Evolutionary conservation across 2,113 vertebrate genomes (phyloP), one percentile per base, ranked within the genome.

Genomic region (Monarcha castaneiventris): DNA sequence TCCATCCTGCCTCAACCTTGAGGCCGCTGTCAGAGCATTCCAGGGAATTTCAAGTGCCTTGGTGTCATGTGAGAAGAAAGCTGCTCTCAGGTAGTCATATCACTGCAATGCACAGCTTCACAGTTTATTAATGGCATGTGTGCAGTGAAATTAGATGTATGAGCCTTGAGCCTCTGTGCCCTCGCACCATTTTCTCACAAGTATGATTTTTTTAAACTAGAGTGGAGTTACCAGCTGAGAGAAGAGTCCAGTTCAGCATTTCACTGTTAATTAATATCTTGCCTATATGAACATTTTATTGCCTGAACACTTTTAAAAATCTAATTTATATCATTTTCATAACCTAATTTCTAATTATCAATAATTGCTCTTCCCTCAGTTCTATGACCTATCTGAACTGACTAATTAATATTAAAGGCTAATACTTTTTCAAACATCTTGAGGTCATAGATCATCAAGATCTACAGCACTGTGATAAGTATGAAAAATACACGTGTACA

Each of bases 401-500:
- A 59, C 6, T 43, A 80, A 94, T 75, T 52, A 90, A 74, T 77
- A 77, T 55, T 63, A 61, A 71, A 85, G 10, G 26, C 9, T 64
- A 61, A 64, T 44, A 35, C 10, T 74, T 90, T 54, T 63, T 58
- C 63, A 62, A 74, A 51, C 21, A 61, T 16, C 46, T 79, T 44
- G 43, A 72, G 43, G 63, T 35, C 51, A 46, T 2, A 23, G 61
- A 39, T n/a, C 58, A 46, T 30, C 56, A 48, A 71, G 75, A 71
- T n/a, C 49, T 46, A 52, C 20, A 59, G 33, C 55, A 58, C 27
- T 18, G 11, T 19, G 10, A 46, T 37, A 76, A 58, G 20, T 6
- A 13, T 3, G 9, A 0, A 1, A 66, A 80, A n/a, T 19, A 46
- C 66, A 30, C 1, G 2, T 0, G 2, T n/a, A 27, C 7, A 51